phyloP scores from a whole-genome alignment of 2,113 vertebrate genomes.

The Pogonocichla stellata region DNA sequence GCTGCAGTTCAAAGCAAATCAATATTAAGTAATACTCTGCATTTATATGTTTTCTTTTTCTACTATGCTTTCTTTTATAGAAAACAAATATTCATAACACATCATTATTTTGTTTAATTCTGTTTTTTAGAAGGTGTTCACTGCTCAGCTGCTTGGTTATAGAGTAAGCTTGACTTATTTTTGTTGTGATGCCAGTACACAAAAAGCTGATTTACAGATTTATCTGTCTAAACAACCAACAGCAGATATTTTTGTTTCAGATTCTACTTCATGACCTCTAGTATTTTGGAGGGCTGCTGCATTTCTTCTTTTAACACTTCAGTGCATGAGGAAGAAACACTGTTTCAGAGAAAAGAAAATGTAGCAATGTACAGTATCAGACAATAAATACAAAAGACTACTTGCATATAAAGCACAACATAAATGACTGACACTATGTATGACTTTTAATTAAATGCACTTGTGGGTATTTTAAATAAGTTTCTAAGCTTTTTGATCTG shows the following conservation, averaged over 20 bases:
- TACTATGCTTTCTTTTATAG: not conserved
- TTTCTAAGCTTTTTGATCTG: constrained; percentile 57
- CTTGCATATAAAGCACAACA: not conserved
- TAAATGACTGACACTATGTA: not conserved
- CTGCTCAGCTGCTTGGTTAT: not conserved
- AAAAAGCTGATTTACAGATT: not conserved
- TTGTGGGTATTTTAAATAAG: not conserved
- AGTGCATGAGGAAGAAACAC: not conserved
- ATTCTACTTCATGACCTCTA: not conserved
- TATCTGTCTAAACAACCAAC: not conserved
- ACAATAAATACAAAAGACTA: not conserved
- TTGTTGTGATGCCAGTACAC: not conserved
- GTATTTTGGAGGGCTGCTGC: not conserved
- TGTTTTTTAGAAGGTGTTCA: not conserved
- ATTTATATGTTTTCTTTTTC: no score
- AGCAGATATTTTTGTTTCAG: not conserved
- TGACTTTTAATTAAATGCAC: constrained; percentile 26
- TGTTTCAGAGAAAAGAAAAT: not conserved
- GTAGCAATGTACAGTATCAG: not conserved
- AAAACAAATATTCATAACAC: not conserved
- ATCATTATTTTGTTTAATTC: not conserved
- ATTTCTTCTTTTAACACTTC: constrained; percentile 21
- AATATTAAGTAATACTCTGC: not conserved
- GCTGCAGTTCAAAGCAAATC: not conserved
- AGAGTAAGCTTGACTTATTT: not conserved